Percentiles rank a stretch among this genome's conserved stretches.
These are phyloP conservation scores for Parelbella ahira DNA, from an alignment of 2,888 invertebrate genomes.

Conservation along the genomic window DNA sequence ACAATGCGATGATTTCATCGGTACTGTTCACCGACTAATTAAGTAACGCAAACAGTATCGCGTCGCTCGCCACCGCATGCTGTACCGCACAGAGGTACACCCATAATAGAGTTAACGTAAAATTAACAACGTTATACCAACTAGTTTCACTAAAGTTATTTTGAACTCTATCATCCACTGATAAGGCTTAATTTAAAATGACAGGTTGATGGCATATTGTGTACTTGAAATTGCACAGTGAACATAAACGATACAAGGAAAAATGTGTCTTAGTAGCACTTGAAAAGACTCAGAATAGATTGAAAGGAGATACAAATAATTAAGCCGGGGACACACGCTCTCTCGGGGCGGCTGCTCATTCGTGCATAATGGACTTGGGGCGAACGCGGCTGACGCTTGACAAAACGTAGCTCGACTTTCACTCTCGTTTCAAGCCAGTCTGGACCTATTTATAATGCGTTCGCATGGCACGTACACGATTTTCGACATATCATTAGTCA, in stretches of 20 bases:
- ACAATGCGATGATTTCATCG: slow-evolving; percentile 54
- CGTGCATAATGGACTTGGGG: slow-evolving; percentile 77
- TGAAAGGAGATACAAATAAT: slow-evolving; percentile 47
- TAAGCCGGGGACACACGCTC: slow-evolving; percentile 69
- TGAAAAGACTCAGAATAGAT: not conserved
- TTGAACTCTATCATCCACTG: not conserved
- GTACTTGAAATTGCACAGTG: slow-evolving; percentile 42
- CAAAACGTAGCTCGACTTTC: slow-evolving; percentile 76
- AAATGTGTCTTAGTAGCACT: slow-evolving; percentile 41
- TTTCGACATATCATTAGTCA: too few species aligned
- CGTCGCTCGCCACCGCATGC: slow-evolving; percentile 63
- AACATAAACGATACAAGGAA: slow-evolving; percentile 35
- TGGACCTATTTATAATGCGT: slow-evolving; percentile 46
- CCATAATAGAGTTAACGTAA: slow-evolving; percentile 62
- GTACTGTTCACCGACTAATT: slow-evolving; percentile 49
- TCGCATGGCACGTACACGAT: slow-evolving; percentile 9
- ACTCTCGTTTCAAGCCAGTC: slow-evolving; percentile 64
- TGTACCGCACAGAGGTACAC: slow-evolving; percentile 63
- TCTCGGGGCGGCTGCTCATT: slow-evolving; percentile 78
- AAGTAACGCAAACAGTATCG: slow-evolving; percentile 58
- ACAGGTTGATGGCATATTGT: not conserved
- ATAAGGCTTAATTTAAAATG: not conserved
- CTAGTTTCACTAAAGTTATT: not conserved
- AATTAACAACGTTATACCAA: slow-evolving; percentile 41
- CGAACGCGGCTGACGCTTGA: slow-evolving; percentile 68